phyloP scores from a whole-genome alignment of 2,888 invertebrate species.

The Smittia sp. region DNA sequence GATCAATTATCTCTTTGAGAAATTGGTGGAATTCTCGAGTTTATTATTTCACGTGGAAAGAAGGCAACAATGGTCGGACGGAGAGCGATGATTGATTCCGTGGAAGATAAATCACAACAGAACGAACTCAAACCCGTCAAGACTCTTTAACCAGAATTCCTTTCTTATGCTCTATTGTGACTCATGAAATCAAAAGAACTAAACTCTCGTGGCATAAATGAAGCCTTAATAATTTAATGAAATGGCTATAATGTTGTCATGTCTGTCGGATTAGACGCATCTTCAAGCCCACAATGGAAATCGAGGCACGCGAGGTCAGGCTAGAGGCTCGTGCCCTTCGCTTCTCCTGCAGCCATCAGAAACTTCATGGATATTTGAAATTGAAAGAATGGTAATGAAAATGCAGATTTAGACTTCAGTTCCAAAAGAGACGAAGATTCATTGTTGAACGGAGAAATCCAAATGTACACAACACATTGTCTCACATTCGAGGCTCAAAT shows the following conservation, averaged over 20 bases:
- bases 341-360: constrained; percentile 21
- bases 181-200: neutral
- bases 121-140: neutral
- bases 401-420: neutral
- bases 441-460: neutral
- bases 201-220: neutral
- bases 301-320: neutral
- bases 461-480: neutral
- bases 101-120: constrained; percentile 20
- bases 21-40: constrained; percentile 23
- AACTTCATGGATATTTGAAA: constrained; percentile 8
- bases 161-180: too few species aligned
- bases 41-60: neutral
- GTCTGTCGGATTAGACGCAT: neutral
- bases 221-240: constrained; percentile 7
- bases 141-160: constrained; percentile 5
- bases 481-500: neutral
- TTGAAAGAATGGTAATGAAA: neutral
- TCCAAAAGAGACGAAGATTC: neutral
- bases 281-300: neutral
- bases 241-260: constrained; percentile 23
- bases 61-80: constrained; percentile 6
- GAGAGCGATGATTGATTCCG: constrained; percentile 30
- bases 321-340: neutral
- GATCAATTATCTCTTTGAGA: constrained; percentile 1